Conservation (phyloP, 2,888 invertebrate genomes). For the Noctua janthina region DNA sequence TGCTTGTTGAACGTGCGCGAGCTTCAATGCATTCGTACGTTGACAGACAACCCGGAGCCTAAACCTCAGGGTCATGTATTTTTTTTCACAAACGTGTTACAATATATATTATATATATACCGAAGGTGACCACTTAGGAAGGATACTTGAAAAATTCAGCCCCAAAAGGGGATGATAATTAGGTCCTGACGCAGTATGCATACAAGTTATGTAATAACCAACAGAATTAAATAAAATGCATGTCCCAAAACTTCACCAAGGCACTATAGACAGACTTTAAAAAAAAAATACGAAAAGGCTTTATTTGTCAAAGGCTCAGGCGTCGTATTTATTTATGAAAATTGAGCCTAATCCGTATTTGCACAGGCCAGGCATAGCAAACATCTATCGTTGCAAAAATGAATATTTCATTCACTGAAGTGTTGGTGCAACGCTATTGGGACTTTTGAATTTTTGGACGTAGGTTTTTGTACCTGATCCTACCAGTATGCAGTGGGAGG, state of each 20-base stretch:
- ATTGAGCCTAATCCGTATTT: conserved; percentile 83
- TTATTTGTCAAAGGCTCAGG: conserved; percentile 68
- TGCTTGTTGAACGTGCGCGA: too few species aligned
- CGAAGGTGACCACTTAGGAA: not conserved
- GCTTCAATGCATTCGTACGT: not conserved
- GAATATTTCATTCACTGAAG: conserved; percentile 70
- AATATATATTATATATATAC: too few species aligned
- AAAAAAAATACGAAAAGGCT: conserved; percentile 60
- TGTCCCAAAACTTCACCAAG: conserved; percentile 5
- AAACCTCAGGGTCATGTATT: not conserved
- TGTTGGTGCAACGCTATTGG: conserved; percentile 33
- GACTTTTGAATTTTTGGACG: conserved; percentile 31
- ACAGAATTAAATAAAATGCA: not conserved
- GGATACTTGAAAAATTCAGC: not conserved
- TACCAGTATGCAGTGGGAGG: not conserved
- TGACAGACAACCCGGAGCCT: not conserved
- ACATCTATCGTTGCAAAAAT: conserved; percentile 75
- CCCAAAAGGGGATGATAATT: not conserved
- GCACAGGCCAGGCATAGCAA: conserved; percentile 72
- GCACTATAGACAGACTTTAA: conserved; percentile 17
- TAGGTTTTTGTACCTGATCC: not conserved
- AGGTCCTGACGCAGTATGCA: not conserved
- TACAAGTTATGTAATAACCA: not conserved
- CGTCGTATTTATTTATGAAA: conserved; percentile 83
- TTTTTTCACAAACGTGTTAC: not conserved